phyloP scores from a whole-genome alignment of 2,797 vertebrate genomes.

The Lutjanus campechanus region DNA sequence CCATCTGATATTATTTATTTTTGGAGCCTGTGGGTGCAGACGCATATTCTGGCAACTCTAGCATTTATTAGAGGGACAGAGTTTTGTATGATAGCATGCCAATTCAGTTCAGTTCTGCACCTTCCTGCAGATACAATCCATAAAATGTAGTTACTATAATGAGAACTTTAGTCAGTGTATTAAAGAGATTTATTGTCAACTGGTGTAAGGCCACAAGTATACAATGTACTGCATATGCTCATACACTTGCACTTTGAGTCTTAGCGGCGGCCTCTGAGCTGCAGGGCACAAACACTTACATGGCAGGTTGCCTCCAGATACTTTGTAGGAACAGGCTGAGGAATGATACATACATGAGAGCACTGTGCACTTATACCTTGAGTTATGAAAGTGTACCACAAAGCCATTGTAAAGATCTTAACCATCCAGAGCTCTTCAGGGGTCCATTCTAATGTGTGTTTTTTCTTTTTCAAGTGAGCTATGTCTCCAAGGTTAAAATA shows the following conservation, averaged over 20 bases:
- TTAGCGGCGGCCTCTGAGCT: background rate
- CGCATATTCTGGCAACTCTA: background rate
- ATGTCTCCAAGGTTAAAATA: background rate
- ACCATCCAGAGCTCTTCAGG: too few species aligned
- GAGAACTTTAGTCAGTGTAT: background rate
- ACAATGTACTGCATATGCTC: background rate
- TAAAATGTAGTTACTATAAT: background rate
- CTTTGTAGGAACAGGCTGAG: background rate
- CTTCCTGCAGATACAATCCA: slow-evolving; percentile 16
- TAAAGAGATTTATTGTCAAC: background rate
- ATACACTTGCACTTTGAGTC: background rate
- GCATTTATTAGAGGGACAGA: slow-evolving; percentile 11
- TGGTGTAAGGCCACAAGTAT: background rate
- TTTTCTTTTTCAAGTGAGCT: background rate
- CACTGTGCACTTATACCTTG: too few species aligned
- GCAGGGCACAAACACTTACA: background rate
- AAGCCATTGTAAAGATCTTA: background rate
- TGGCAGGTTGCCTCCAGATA: background rate
- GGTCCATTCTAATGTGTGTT: background rate
- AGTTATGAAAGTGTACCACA: background rate
- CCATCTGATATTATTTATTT: slow-evolving; percentile 20
- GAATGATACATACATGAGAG: background rate
- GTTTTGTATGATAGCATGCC: slow-evolving; percentile 7
- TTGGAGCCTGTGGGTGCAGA: background rate
- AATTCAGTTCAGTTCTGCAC: background rate